Evolutionary conservation across 2,888 invertebrate species (phyloP).

Genomic region (Panopea generosa): DNA sequence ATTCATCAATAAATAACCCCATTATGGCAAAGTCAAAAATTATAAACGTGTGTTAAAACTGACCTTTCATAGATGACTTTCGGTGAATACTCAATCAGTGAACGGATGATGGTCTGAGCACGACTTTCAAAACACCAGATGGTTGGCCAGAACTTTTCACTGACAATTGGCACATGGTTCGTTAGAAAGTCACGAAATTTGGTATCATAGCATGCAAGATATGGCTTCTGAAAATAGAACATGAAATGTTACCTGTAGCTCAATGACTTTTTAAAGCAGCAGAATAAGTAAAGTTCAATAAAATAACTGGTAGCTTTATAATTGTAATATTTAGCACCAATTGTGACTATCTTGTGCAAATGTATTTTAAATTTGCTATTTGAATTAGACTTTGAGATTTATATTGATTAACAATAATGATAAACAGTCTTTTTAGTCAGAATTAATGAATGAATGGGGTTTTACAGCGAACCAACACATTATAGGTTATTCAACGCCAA

Average conservation of each 20-base stretch:
- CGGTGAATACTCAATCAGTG: slow-evolving; percentile 72
- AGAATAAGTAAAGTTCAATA: neutral
- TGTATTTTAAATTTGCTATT: too few relatives aligned
- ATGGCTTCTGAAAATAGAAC: slow-evolving; percentile 71
- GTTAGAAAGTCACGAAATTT: slow-evolving; percentile 72
- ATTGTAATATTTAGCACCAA: too few relatives aligned
- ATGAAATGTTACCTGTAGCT: slow-evolving; percentile 10
- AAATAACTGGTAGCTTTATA: neutral
- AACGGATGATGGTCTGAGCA: slow-evolving; percentile 80
- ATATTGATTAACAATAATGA: too few relatives aligned
- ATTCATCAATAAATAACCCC: too few relatives aligned
- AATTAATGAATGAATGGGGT: too few relatives aligned
- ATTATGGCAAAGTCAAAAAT: too few relatives aligned
- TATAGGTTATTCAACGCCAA: too few relatives aligned
- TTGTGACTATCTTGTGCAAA: too few relatives aligned
- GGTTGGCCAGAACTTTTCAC: slow-evolving; percentile 82
- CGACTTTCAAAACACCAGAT: slow-evolving; percentile 83
- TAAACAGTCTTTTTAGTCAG: too few relatives aligned
- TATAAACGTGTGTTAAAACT: slow-evolving; percentile 12
- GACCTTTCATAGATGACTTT: slow-evolving; percentile 77
- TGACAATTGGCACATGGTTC: slow-evolving; percentile 75
- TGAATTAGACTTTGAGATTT: too few relatives aligned
- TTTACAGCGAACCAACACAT: too few relatives aligned
- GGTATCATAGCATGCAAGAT: slow-evolving; percentile 73
- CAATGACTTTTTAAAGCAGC: too few relatives aligned